Percentiles rank a stretch among this genome's conserved stretches.
Evolutionary conservation across 2,888 invertebrate species (phyloP).

Genomic region (Thymelicus lineola): DNA sequence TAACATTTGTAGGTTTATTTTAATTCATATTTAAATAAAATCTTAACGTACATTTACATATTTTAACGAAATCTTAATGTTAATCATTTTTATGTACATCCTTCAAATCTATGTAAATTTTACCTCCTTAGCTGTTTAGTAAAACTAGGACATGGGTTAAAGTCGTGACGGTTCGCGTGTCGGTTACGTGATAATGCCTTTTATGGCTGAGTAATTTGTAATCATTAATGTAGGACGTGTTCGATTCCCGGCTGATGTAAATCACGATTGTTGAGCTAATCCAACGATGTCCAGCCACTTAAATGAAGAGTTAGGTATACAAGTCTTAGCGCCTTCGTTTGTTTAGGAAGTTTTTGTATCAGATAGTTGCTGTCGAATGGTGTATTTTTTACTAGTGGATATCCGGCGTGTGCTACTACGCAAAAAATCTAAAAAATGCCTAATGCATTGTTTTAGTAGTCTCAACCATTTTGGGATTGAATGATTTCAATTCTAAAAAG

Average conservation of each 20-base stretch:
- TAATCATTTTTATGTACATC: too few species aligned
- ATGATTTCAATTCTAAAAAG: too few species aligned
- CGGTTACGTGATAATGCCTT: constrained; percentile 28
- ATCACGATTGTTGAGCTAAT: constrained; percentile 27
- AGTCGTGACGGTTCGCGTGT: constrained; percentile 13
- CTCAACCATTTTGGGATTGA: too few species aligned
- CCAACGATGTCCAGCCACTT: neutral
- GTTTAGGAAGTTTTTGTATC: too few species aligned
- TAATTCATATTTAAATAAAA: too few species aligned
- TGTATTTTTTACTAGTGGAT: too few species aligned
- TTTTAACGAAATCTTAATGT: neutral
- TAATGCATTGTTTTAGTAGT: too few species aligned
- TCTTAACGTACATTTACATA: too few species aligned
- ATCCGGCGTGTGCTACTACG: too few species aligned
- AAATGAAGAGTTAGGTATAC: neutral
- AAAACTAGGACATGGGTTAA: constrained; percentile 16
- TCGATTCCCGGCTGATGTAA: constrained; percentile 28
- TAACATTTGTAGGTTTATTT: neutral
- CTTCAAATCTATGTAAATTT: neutral
- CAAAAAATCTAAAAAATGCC: too few species aligned
- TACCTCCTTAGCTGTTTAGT: constrained; percentile 1
- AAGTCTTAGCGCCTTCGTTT: too few species aligned
- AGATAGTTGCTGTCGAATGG: too few species aligned
- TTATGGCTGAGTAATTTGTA: constrained; percentile 30
- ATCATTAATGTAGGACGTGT: constrained; percentile 35